Evolutionary conservation across 2,797 vertebrate species (phyloP), one percentile per base, ranked within the genome.

Genomic region (Hoplostethus atlanticus): DNA sequence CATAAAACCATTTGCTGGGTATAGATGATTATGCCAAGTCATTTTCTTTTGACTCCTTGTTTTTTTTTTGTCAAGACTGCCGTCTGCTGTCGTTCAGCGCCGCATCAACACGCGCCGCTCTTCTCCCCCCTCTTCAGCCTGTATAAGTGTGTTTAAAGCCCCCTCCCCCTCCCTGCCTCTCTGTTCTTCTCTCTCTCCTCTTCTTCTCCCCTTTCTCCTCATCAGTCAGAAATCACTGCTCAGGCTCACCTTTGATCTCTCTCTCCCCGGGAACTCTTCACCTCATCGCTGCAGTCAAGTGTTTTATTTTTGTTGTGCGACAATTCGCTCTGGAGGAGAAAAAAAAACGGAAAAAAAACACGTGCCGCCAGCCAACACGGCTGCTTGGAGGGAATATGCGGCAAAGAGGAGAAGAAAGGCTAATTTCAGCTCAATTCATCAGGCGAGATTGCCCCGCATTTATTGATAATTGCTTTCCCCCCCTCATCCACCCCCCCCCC

Each of bases 391-490:
- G 6, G 59, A 80, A 80, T 31, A 36, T 40, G 69, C 15, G 16
- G 68, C 1, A 52, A 48, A 0, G 68, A 48, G 83, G 42, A 71
- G 83, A 92, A 94, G 91, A 92, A 93, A 92, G 91, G 81, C 91
- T 92, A 86, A 93, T 94, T 94, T 94, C 83, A 83, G 85, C 71
- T 86, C 85, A 78, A 93, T 95, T 95, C 93, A 94, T 94, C 88
- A 67, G 28, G 76, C 77, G 82, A 93, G 91, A 94, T 95, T 93
- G 93, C 93, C 91, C 91, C 54, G 93, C 92, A 93, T 95, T 94
- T 95, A 94, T 95, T 94, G 93, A 95, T 95, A 95, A 95, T 95
- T 94, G 92, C 93, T 88, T 95, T 94, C 94, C 93, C 93, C 92
- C 86, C 88, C 92, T 93, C 21, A 21, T 21, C 21, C 21, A 21